phyloP scores from a whole-genome alignment of 2,113 vertebrate species.

The Rhombomys opimus region DNA sequence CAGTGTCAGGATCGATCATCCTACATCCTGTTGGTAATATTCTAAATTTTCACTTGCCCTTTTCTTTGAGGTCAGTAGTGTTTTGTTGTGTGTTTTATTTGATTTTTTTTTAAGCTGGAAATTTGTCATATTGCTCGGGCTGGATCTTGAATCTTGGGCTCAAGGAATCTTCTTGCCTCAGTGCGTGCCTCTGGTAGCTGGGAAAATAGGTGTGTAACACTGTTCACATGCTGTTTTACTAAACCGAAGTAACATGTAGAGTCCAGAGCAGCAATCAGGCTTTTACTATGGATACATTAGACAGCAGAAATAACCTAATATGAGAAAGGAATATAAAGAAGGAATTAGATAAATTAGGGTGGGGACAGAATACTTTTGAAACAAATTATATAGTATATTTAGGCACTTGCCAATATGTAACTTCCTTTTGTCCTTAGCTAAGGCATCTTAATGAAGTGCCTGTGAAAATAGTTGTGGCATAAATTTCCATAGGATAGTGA shows the following conservation, averaged over 20 bases:
- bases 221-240: not conserved
- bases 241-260: not conserved
- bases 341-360: not conserved
- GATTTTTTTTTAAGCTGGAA: not conserved
- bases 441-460: not conserved
- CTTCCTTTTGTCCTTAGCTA: not conserved
- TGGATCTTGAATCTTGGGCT: not conserved
- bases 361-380: not conserved
- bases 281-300: not conserved
- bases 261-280: not conserved
- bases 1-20: not conserved
- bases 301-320: not conserved
- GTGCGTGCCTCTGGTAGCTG: not conserved
- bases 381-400: not conserved
- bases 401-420: not conserved
- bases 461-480: not conserved
- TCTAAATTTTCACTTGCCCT: not conserved
- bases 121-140: not conserved
- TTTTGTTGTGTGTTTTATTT: not conserved
- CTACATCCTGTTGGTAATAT: not conserved
- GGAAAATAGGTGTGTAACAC: not conserved
- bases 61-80: not conserved
- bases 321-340: not conserved
- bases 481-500: not conserved
- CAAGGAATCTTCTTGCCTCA: not conserved